Evolutionary conservation across 2,797 vertebrate species (phyloP).

Genomic region (Sebastolobus alascanus): DNA sequence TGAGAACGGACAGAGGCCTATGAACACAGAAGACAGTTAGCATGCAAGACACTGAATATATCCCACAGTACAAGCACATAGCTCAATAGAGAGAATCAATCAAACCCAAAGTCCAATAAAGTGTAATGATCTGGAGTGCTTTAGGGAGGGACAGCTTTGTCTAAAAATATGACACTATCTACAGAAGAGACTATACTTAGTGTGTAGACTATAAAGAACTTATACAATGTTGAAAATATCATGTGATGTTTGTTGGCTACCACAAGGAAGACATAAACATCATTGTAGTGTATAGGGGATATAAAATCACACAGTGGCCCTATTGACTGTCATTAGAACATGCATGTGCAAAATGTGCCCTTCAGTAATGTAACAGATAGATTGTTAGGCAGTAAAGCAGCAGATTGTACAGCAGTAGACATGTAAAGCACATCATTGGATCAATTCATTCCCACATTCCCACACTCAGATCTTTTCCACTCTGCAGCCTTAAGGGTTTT

Average conservation of each 20-base stretch:
- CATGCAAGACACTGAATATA: not conserved
- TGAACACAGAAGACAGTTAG: not conserved
- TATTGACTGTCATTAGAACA: constrained; percentile 4
- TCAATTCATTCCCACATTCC: not conserved
- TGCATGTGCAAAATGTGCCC: not conserved
- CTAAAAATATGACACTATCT: not conserved
- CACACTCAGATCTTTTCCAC: not conserved
- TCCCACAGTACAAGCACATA: not conserved
- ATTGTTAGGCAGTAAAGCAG: no score
- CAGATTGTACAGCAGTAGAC: not conserved
- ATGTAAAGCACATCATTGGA: constrained; percentile 8
- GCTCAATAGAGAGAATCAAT: not conserved
- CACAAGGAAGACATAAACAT: constrained; percentile 9
- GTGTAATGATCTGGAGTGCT: not conserved
- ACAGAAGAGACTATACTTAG: not conserved
- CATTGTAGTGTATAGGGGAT: not conserved
- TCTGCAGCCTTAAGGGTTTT: not conserved
- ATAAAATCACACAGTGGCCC: constrained; percentile 1
- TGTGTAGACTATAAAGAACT: not conserved
- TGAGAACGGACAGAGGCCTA: not conserved
- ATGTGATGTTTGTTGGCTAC: constrained; percentile 23
- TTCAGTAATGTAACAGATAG: not conserved
- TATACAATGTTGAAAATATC: constrained; percentile 1
- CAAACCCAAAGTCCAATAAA: not conserved
- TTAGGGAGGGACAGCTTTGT: not conserved